Percentiles rank a stretch among this genome's conserved stretches.
Conservation (phyloP, 64 coral and sea anemone genomes). For the Catalaphyllia jardinei region DNA sequence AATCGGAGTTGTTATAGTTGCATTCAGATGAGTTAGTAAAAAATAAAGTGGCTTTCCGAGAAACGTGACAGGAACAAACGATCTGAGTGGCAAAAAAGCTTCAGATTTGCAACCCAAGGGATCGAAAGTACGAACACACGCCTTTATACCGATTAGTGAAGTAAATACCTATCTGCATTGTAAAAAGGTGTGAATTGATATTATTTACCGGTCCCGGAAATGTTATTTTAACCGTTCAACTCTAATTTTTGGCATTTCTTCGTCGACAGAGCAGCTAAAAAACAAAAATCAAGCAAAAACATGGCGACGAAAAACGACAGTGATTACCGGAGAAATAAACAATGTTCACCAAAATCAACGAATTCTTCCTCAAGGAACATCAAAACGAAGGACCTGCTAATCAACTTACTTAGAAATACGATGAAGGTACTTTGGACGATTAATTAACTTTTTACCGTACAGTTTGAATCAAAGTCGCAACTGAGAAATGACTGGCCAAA, state of each 20-base stretch:
- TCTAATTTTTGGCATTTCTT: background rate
- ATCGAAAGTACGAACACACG: background rate
- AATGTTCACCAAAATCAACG: background rate
- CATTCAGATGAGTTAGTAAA: background rate
- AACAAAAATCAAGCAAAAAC: background rate
- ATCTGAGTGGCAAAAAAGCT: background rate
- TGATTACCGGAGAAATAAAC: background rate
- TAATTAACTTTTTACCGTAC: background rate
- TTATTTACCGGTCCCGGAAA: background rate
- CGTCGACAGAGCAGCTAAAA: background rate
- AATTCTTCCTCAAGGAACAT: background rate
- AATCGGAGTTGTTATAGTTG: background rate
- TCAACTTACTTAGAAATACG: background rate
- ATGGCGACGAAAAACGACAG: background rate
- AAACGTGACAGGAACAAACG: background rate
- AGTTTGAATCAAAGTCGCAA: background rate
- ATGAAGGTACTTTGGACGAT: background rate
- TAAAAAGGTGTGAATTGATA: background rate
- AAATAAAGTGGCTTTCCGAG: background rate
- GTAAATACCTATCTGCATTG: slow-evolving; percentile 9
- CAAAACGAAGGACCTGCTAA: background rate
- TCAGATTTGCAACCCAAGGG: background rate
- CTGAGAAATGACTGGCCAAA: background rate
- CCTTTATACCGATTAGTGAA: background rate
- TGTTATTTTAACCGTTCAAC: background rate